Conservation (phyloP, 1,140 invertebrate genomes). For the Campoletis sonorensis region DNA sequence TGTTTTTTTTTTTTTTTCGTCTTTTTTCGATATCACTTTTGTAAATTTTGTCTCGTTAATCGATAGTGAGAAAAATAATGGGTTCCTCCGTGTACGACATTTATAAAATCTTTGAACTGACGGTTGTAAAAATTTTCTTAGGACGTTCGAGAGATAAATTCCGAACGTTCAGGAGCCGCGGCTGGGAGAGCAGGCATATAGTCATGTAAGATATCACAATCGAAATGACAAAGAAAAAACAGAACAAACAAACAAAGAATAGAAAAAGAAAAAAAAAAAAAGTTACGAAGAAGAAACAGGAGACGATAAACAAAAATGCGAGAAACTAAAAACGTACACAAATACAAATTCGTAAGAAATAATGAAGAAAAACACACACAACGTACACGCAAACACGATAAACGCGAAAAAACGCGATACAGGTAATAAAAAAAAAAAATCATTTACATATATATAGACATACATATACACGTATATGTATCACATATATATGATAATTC, state of each 20-base stretch:
- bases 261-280: no score
- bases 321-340: conserved; percentile 6
- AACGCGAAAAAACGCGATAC: conserved; percentile 44
- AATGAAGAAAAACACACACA: conserved; percentile 37
- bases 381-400: conserved; percentile 48
- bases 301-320: no score
- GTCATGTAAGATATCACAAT: not conserved
- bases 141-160: not conserved
- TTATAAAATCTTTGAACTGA: conserved; percentile 44
- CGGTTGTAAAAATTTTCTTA: conserved; percentile 12
- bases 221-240: not conserved
- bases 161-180: no score
- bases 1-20: not conserved
- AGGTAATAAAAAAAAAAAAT: conserved; percentile 3
- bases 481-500: conserved; percentile 34
- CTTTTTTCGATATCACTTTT: conserved; percentile 6
- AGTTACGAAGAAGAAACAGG: not conserved
- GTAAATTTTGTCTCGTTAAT: conserved; percentile 31
- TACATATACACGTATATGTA: not conserved
- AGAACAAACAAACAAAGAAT: not conserved
- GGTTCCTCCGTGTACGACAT: conserved; percentile 47
- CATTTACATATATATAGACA: not conserved
- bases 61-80: conserved; percentile 44
- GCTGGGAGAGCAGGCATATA: no score
- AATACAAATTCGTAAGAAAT: conserved; percentile 28